Evolutionary conservation across 30 jellyfish, hydroid and myxozoan genomes (phyloP).

Genomic region (Chrysaora quinquecirrha): DNA sequence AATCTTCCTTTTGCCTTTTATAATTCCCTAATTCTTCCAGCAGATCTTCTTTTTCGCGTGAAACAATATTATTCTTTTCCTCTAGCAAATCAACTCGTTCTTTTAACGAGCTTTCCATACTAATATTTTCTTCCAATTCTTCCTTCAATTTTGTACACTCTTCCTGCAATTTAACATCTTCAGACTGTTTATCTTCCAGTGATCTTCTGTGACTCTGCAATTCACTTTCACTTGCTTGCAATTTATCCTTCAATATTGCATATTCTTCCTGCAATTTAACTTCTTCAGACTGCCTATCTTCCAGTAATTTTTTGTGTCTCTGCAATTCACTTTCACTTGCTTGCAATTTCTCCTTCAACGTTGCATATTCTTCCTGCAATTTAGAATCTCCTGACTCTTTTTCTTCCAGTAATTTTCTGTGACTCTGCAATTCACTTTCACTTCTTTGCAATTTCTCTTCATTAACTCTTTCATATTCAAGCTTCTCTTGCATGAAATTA

Average conservation of each 20-base stretch:
- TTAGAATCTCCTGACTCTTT: background rate
- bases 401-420: too few relatives aligned
- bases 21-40: background rate
- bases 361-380: slow-evolving; percentile 14
- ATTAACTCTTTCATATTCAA: slow-evolving; percentile 2
- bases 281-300: background rate
- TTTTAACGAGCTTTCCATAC: background rate
- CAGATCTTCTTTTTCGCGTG: slow-evolving; percentile 6
- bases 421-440: too few relatives aligned
- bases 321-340: background rate
- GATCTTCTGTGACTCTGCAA: too few relatives aligned
- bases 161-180: background rate
- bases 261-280: background rate
- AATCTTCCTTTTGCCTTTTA: background rate
- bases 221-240: background rate
- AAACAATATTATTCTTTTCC: background rate
- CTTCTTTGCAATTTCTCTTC: background rate
- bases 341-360: slow-evolving; percentile 6
- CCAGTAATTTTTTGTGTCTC: too few relatives aligned
- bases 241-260: slow-evolving; percentile 7
- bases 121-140: slow-evolving; percentile 2
- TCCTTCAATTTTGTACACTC: slow-evolving; percentile 27
- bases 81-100: slow-evolving; percentile 1
- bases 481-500: background rate
- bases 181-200: slow-evolving; percentile 10